Evolutionary conservation across 2,797 vertebrate genomes (phyloP), one percentile per base, ranked within the genome.

Genomic region (Mus spretus): DNA sequence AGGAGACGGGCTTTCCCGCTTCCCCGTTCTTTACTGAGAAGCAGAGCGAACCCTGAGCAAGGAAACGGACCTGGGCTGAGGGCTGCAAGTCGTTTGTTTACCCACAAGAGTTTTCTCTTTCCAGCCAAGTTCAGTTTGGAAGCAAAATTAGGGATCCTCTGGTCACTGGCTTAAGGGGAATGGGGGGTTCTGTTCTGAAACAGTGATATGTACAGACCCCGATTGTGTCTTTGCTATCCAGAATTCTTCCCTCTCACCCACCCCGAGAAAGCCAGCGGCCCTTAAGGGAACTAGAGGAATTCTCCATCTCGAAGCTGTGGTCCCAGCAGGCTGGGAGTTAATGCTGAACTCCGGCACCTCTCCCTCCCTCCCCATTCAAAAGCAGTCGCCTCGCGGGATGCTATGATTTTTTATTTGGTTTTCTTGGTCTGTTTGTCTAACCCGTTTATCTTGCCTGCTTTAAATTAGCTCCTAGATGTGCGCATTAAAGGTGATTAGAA

Each of bases 401-500:
- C 37, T 70, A 57, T 2, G 94, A 72, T 95, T 91, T 50, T 50
- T 94, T 44, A 89, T 97, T 96, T 91, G 84, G 59, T 84, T 96
- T 95, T 50, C 90, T 93, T 80, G 90, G n/a, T 87, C 89, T 84
- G 93, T 96, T 91, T 89, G 78, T 87, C 91, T 96, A 96, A 96
- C 94, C 97, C n/a, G 95, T 90, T 97, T 97, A 97, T 98, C 97
- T 97, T 0, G 4, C 50, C 93, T 50, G 75, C 91, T 96, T 96
- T 94, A 77, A 93, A 90, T 82, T 70, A 19, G 90, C 90, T 97
- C 98, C 98, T 98, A 97, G 98, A 98, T 97, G 98, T 97, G 98
- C 97, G 93, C 97, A 97, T 98, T 98, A 98, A 98, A 98, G 98
- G 98, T 98, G 98, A 98, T 98, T 98, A 98, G 98, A 97, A 98